Percentiles rank a stretch among this genome's conserved stretches.
Conservation (phyloP, 92 coral and sea anemone species). For the Phymanthus crucifer region DNA sequence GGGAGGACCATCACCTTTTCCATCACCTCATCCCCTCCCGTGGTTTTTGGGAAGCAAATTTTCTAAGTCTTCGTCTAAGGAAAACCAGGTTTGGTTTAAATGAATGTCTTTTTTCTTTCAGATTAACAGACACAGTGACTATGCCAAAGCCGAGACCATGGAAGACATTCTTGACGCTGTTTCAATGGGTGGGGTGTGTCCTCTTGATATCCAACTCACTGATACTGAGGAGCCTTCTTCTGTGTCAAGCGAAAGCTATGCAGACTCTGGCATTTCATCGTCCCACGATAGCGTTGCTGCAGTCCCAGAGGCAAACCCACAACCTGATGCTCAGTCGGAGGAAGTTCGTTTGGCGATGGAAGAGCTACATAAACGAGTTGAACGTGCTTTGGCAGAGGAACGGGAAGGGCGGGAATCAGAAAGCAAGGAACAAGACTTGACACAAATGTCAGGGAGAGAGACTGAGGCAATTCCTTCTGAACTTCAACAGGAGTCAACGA, state of each 20-base stretch:
- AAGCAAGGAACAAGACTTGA: too few species aligned
- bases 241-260: neutral
- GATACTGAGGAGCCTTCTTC: neutral
- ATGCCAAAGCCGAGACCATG: conserved; percentile 67
- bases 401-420: too few species aligned
- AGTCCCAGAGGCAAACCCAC: neutral
- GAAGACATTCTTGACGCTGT: conserved; percentile 36
- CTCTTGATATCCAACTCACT: neutral
- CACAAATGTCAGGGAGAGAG: too few species aligned
- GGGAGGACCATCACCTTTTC: too few species aligned
- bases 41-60: neutral
- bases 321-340: neutral
- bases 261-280: conserved; percentile 23
- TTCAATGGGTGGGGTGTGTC: conserved; percentile 20
- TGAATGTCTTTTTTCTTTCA: too few species aligned
- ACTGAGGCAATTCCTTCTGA: too few species aligned
- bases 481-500: too few species aligned
- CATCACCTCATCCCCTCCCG: too few species aligned
- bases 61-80: too few species aligned
- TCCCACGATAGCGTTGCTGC: neutral
- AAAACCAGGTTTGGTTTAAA: too few species aligned
- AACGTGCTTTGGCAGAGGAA: neutral
- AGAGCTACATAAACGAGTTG: neutral
- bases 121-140: conserved; percentile 73
- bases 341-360: conserved; percentile 8